Evolutionary conservation across 2,888 invertebrate species (phyloP), one percentile per base, ranked within the genome.

Genomic region (Eulithis testata): DNA sequence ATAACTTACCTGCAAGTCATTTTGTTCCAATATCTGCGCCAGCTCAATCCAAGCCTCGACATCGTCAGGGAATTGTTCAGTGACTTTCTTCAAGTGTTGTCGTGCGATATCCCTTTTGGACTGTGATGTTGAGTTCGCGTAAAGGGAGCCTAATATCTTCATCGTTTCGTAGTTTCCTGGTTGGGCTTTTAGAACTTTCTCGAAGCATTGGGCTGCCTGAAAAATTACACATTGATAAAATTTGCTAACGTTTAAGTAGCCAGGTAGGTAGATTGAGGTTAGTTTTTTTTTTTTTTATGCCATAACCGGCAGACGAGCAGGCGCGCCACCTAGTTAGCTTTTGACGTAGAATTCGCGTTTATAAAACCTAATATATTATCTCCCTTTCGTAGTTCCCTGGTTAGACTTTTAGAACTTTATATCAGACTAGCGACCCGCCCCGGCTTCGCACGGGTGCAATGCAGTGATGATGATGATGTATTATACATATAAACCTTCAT

Each of bases 1-100:
- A 21, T 1, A 21, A 21, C 21, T 12, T 84, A 94, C 87, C 94
- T 94, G 94, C 63, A 98, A 94, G 93, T 99, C 99, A 74, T 97
- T 97, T 82, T 99, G 98, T 84, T 99, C 99, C 70, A 99, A 94
- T 85, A 99, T 98, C 93, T 99, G 99, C 0, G 99, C 99, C 72
- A 99, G 90, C 86, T 99, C 99, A 75, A 99, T 99, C 99, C 99
- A 99, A 0, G 99, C 99, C 87, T 99, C 99, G 2, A 99, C 98
- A 86, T 99, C 99, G 76, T 99, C 99, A 0, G 99, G 98, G 85
- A 98, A 98, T 88, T 99, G 98, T 83, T 99, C 98, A 0, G 99
- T 98, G 27, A 97, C 97, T 90, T 99, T 99, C 83, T 98, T 97
- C 59, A 99, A 93, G 87, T 98, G 98, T 77, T 97, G 97, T 84